A percentile compares a stretch with the other conserved stretches of the same genome.
These are phyloP conservation scores for Halcyon badia DNA, from an alignment of 2,797 vertebrate genomes.

Conservation along the genomic window DNA sequence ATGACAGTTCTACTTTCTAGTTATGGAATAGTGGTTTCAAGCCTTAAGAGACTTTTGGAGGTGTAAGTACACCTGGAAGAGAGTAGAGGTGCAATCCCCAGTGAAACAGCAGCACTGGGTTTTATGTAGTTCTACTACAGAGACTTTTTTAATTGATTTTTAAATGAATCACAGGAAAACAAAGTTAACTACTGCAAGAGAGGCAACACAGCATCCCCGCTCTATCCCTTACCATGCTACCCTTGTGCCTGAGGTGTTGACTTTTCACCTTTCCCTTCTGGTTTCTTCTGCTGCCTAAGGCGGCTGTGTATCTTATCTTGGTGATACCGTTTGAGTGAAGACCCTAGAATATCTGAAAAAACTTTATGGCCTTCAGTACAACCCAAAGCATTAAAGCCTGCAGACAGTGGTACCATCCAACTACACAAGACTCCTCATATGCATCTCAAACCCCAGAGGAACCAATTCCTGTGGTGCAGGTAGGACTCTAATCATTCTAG, in stretches of 20 bases:
- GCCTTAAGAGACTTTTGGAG: background rate
- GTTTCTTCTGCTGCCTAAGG: background rate
- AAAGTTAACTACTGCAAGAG: background rate
- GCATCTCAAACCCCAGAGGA: background rate
- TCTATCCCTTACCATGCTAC: background rate
- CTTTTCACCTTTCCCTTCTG: background rate
- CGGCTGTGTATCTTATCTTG: accelerated
- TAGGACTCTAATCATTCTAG: background rate
- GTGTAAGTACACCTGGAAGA: background rate
- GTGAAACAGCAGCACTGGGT: background rate
- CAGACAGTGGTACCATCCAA: background rate
- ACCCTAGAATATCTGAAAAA: background rate
- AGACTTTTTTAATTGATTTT: background rate
- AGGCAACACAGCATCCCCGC: background rate
- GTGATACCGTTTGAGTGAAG: background rate
- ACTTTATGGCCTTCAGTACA: background rate
- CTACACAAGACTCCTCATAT: background rate
- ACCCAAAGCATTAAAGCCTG: background rate
- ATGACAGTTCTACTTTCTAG: background rate
- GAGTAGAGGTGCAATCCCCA: background rate
- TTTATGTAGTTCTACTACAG: background rate
- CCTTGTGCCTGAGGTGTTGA: background rate
- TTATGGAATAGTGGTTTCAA: background rate
- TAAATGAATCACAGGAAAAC: background rate
- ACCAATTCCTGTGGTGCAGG: background rate